phyloP scores from a whole-genome alignment of 2,888 invertebrate genomes.

The Eilema caniola region DNA sequence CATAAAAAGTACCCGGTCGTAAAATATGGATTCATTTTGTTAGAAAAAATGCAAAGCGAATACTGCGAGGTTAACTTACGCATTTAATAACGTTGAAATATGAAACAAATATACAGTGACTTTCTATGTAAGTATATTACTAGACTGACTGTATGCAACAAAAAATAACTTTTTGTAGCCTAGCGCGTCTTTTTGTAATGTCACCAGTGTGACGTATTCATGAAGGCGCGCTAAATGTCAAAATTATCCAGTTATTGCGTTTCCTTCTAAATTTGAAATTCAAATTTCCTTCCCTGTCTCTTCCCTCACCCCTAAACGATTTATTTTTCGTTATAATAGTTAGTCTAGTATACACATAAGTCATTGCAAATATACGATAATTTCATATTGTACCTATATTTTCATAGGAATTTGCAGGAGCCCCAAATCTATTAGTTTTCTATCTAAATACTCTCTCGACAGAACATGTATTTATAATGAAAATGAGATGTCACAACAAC shows the following conservation, averaged over 20 bases:
- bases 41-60: background rate
- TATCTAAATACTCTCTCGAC: conserved; percentile 50
- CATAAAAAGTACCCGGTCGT: background rate
- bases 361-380: no score
- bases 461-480: conserved; percentile 30
- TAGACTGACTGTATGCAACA: no score
- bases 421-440: conserved; percentile 44
- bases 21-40: conserved; percentile 1
- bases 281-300: no score
- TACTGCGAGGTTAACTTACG: background rate
- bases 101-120: background rate
- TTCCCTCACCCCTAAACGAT: no score
- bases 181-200: no score
- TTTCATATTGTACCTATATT: background rate
- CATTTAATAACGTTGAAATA: background rate
- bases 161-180: no score
- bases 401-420: conserved; percentile 31
- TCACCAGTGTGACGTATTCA: no score
- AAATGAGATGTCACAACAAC: conserved; percentile 32
- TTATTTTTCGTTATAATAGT: no score
- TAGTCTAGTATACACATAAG: no score
- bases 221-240: no score
- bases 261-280: no score
- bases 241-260: no score
- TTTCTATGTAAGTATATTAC: background rate